Base-by-base conservation (phyloP, 2,113 vertebrate species). In the Symphodus melops region DNA sequence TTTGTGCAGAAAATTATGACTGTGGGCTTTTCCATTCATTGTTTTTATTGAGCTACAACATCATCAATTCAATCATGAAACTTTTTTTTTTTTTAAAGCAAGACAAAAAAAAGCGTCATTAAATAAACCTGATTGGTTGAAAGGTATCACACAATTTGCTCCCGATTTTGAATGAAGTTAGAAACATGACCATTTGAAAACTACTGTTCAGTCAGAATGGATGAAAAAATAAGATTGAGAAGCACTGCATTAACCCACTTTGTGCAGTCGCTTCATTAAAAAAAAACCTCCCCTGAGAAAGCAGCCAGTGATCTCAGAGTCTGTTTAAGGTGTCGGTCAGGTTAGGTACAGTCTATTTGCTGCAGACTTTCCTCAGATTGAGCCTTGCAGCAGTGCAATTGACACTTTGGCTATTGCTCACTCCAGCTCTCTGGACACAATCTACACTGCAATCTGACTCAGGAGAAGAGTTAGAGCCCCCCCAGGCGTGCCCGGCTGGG, bases 401-500 rank as follows among this genome's bases (percentile, higher is more conserved):
- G 81, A 84, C 81, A 79, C 61, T 75, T 72, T 67, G 60, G 60
- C 63, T 72, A 71, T 82, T 71, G 68, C 73, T 86, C 85, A 79
- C 70, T 68, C 33, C 13, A 9, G 51, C 75, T 80, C 11, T 63
- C 69, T 67, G 58, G 52, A 70, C 74, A 75, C 72, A 77, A 69
- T 82, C 63, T 67, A 33, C 64, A 59, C 25, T 23, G 73, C 61
- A 58, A 63, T 72, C 82, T 58, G 64, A 82, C 65, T 80, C 81
- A 20, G 67, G 69, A 75, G 54, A 41, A 59, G 49, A 62, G 62
- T 44, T 16, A 17, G 49, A 56, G 71, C 53, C 84, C 58, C 16
- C 20, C 52, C 20, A 52, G 28, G 77, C 56, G 3, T 67, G 59
- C 79, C 76, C 11, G 0, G 23, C 46, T 8, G 6, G 19, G 68